phyloP scores from a whole-genome alignment of 2,797 vertebrate genomes.

The Aeoliscus strigatus region DNA sequence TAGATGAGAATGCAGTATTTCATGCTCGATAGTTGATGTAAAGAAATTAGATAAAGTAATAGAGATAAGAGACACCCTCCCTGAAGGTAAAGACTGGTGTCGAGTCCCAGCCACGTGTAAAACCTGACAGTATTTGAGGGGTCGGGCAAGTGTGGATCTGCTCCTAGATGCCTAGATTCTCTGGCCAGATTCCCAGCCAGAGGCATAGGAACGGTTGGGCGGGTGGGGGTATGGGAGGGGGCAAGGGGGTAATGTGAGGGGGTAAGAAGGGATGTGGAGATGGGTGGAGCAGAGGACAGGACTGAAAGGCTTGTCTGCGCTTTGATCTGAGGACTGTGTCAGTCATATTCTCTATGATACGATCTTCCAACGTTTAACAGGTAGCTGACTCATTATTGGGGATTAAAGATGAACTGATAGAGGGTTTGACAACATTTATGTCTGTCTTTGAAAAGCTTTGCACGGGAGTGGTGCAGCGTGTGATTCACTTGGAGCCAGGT shows the following conservation, averaged over 20 bases:
- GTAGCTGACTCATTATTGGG: no score
- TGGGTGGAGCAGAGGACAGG: conserved; percentile 1
- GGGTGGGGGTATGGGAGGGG: neutral
- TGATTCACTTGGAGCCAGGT: no score
- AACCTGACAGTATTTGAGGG: conserved; percentile 46
- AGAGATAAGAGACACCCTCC: conserved; percentile 23
- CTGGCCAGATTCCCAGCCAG: conserved; percentile 59
- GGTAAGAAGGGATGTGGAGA: conserved; percentile 28
- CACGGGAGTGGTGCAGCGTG: no score
- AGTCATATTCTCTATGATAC: conserved; percentile 28
- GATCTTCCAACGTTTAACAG: no score
- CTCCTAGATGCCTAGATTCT: conserved; percentile 53
- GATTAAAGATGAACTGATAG: no score
- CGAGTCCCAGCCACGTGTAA: conserved; percentile 39
- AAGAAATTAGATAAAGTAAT: conserved; percentile 35
- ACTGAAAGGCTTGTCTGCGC: conserved; percentile 42
- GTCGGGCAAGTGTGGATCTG: conserved; percentile 63
- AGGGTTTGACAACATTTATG: no score
- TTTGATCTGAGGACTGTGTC: conserved; percentile 50
- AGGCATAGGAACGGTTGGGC: conserved; percentile 37
- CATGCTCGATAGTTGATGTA: conserved; percentile 30
- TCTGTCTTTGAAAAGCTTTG: no score
- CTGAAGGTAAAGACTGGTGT: conserved; percentile 30
- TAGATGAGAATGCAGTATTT: conserved; percentile 29
- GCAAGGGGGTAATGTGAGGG: conserved; percentile 1